A percentile compares a stretch with the other conserved stretches of the same genome.
These are phyloP conservation scores for Tinea trinotella DNA, from an alignment of 2,888 invertebrate species.

Conservation along the genomic window DNA sequence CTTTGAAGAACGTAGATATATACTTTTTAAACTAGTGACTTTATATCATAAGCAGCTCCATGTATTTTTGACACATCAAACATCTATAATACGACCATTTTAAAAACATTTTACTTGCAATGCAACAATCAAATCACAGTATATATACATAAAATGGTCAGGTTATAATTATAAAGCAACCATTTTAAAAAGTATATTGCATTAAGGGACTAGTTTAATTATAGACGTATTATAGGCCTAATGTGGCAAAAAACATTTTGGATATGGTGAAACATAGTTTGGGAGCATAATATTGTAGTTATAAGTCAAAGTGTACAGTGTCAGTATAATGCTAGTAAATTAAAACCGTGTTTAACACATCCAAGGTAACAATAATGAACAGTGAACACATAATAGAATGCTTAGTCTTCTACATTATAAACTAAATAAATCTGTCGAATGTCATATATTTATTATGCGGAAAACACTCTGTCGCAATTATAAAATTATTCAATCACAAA, in stretches of 20 bases:
- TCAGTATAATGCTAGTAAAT: conserved; percentile 2
- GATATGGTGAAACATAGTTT: not conserved
- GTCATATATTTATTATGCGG: too few species aligned
- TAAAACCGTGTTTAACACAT: conserved; percentile 16
- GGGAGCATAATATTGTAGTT: conserved; percentile 6
- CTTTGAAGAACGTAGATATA: too few species aligned
- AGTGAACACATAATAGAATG: conserved; percentile 25
- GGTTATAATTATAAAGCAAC: conserved; percentile 1
- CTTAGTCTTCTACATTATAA: conserved; percentile 20
- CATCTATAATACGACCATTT: not conserved
- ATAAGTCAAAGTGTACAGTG: conserved; percentile 1
- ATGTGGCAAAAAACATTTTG: not conserved
- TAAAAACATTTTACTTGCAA: not conserved
- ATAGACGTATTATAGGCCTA: not conserved
- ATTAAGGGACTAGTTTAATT: not conserved
- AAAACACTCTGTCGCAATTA: conserved; percentile 1
- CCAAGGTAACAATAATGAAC: conserved; percentile 23
- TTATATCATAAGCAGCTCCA: not conserved
- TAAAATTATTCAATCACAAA: conserved; percentile 11
- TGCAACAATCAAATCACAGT: not conserved
- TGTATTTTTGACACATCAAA: not conserved
- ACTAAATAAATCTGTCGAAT: conserved; percentile 15
- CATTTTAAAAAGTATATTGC: conserved; percentile 4
- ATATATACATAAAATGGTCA: not conserved
- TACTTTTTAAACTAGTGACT: too few species aligned